Conservation (phyloP, 2,797 vertebrate genomes). For the Centropyge bicolor region DNA sequence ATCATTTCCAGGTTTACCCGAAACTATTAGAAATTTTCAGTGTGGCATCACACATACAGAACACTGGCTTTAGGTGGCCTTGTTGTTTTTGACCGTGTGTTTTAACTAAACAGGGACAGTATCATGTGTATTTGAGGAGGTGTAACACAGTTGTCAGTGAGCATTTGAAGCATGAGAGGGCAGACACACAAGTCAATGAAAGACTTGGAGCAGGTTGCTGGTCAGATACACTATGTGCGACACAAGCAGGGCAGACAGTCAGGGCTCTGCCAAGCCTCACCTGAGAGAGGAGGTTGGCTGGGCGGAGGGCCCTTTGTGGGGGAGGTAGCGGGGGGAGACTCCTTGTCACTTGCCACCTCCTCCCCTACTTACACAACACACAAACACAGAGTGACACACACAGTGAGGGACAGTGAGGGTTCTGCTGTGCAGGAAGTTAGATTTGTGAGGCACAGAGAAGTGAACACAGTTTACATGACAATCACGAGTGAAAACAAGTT, state of each 20-base stretch:
- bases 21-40: not conserved
- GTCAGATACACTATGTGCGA: slow-evolving; percentile 4
- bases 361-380: slow-evolving; percentile 82
- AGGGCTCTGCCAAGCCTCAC: slow-evolving; percentile 84
- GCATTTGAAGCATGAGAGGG: slow-evolving; percentile 36
- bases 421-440: slow-evolving; percentile 40
- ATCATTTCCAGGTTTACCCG: too few relatives aligned
- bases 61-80: not conserved
- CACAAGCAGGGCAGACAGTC: slow-evolving; percentile 42
- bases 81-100: not conserved
- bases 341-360: slow-evolving; percentile 84
- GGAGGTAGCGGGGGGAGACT: slow-evolving; percentile 80
- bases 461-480: slow-evolving; percentile 41
- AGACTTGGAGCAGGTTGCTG: slow-evolving; percentile 38
- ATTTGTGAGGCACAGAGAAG: slow-evolving; percentile 38
- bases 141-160: slow-evolving; percentile 63
- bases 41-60: not conserved
- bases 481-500: slow-evolving; percentile 11
- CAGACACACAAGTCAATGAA: slow-evolving; percentile 34
- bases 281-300: slow-evolving; percentile 82
- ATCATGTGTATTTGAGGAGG: slow-evolving; percentile 7
- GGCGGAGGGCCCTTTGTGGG: slow-evolving; percentile 84
- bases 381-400: slow-evolving; percentile 29
- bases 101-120: not conserved
- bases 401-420: slow-evolving; percentile 41